Evolutionary conservation across 2,797 vertebrate genomes (phyloP).

Genomic region (Chelmon rostratus): DNA sequence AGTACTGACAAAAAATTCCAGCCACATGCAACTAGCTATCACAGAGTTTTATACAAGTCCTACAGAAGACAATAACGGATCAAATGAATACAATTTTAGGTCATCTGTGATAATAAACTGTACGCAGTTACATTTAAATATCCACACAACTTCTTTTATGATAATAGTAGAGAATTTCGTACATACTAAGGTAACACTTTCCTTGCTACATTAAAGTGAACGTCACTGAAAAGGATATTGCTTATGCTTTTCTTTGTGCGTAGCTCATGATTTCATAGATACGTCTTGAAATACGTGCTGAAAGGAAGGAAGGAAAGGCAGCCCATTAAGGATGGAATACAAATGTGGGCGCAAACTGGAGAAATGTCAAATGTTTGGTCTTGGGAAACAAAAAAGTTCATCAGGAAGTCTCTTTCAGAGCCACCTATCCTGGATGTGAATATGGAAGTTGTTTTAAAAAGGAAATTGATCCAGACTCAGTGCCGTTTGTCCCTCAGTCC

Average conservation of each 20-base stretch:
- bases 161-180: not conserved
- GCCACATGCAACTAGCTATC: not conserved
- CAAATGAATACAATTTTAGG: not conserved
- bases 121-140: not conserved
- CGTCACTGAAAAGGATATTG: not conserved
- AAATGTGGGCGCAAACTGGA: not conserved
- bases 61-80: not conserved
- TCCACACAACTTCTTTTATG: not conserved
- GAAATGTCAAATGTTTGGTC: accelerated
- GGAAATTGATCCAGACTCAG: conserved; percentile 34
- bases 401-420: not conserved
- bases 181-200: not conserved
- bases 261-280: not conserved
- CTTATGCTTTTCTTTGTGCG: not conserved
- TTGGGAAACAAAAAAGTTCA: not conserved
- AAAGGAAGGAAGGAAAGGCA: not conserved
- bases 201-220: not conserved
- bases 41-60: not conserved
- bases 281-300: not conserved
- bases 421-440: not conserved
- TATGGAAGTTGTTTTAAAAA: conserved; percentile 27
- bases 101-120: not conserved
- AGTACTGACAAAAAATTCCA: not conserved
- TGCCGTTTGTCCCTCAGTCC: conserved; percentile 14
- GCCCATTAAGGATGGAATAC: accelerated